Evolutionary conservation across 2,888 invertebrate species (phyloP).

Genomic region (Strigamia crassipes): DNA sequence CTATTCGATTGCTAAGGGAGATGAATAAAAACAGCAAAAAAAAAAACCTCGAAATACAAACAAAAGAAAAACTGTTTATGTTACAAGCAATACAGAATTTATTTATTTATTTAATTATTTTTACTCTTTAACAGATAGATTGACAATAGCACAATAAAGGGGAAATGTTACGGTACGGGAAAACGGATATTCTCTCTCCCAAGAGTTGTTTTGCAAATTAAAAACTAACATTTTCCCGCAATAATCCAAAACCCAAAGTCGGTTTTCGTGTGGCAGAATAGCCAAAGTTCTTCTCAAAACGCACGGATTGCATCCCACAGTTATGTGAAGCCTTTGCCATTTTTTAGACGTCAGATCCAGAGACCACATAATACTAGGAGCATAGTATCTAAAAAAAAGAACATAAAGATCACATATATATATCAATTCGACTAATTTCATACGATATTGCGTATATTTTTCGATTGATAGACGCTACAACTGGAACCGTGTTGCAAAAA

Average conservation of each 20-base stretch:
- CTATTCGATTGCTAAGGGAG: no score
- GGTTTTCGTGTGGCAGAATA: background rate
- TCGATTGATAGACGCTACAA: background rate
- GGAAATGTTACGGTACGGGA: slow-evolving; percentile 13
- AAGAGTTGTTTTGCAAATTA: background rate
- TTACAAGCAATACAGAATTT: no score
- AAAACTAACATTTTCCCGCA: background rate
- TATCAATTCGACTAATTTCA: background rate
- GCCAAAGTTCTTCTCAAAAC: background rate
- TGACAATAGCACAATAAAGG: background rate
- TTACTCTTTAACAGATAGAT: background rate
- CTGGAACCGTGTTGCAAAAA: background rate
- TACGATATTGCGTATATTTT: slow-evolving; percentile 2
- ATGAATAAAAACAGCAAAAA: no score
- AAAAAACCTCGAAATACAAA: no score
- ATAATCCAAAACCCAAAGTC: background rate
- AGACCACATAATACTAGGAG: background rate
- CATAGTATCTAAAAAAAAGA: background rate
- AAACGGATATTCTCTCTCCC: slow-evolving; percentile 11
- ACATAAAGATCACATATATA: background rate
- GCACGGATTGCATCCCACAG: background rate
- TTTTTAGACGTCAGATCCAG: background rate
- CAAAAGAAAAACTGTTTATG: no score
- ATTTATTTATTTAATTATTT: no score
- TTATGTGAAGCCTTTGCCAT: background rate